phyloP scores from a whole-genome alignment of 1,140 invertebrate genomes.

The Linepithema humile region DNA sequence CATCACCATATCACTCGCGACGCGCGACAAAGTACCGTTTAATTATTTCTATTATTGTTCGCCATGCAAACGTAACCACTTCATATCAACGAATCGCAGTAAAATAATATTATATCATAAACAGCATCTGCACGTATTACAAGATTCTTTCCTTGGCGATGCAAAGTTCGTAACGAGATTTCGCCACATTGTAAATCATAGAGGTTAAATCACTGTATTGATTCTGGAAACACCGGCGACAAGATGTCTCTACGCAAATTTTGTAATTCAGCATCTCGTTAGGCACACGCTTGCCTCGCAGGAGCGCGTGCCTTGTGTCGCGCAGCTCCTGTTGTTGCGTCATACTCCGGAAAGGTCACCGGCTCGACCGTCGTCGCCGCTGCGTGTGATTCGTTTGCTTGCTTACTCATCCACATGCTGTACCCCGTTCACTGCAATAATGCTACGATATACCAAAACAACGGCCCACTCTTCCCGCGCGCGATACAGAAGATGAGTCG shows the following conservation, averaged over 20 bases:
- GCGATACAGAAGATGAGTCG: not conserved
- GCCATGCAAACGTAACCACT: not conserved
- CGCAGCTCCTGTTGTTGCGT: not conserved
- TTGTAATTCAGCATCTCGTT: not conserved
- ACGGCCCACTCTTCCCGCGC: not conserved
- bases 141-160: no score
- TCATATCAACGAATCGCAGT: not conserved
- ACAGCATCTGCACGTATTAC: no score
- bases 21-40: not conserved
- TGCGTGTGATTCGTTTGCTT: not conserved
- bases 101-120: not conserved
- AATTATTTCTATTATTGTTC: not conserved
- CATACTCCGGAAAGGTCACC: slow-evolving; percentile 5
- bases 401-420: not conserved
- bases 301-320: not conserved
- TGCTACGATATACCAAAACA: not conserved
- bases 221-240: not conserved
- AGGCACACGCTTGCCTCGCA: not conserved
- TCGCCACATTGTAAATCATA: no score
- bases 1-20: not conserved
- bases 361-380: not conserved
- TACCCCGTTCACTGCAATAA: not conserved
- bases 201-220: not conserved
- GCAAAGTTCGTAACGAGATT: not conserved
- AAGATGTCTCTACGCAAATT: not conserved